Conservation (phyloP, 2,113 vertebrate species). For the Gambusia affinis region DNA sequence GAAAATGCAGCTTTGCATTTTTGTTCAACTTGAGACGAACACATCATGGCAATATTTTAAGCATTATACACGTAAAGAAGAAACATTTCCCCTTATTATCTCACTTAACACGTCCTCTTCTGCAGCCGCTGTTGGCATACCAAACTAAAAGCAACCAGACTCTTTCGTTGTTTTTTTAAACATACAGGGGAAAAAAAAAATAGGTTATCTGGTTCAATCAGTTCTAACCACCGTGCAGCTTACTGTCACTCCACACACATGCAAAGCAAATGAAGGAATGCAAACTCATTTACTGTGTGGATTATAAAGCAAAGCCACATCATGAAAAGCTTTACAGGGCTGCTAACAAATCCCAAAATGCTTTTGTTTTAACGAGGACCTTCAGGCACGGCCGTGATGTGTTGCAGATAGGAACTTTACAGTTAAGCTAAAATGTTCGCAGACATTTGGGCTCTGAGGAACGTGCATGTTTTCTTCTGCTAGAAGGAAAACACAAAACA, state of each 20-base stretch:
- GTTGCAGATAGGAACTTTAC: background rate
- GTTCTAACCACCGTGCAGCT: background rate
- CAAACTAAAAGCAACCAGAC: background rate
- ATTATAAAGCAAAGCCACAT: background rate
- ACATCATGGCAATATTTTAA: background rate
- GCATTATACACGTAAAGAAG: background rate
- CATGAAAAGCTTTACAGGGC: background rate
- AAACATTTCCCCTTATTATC: background rate
- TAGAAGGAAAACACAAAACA: background rate
- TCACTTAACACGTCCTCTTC: background rate
- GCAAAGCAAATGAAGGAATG: conserved; percentile 19
- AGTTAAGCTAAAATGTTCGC: background rate
- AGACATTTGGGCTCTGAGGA: background rate
- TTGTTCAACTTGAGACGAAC: background rate
- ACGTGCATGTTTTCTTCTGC: too few species aligned
- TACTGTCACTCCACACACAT: background rate
- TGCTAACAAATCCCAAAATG: background rate
- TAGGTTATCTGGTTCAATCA: background rate
- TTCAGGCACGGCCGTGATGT: background rate
- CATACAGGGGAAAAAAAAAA: too few species aligned
- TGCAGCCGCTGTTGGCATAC: background rate
- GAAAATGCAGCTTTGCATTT: background rate
- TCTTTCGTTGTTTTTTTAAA: background rate
- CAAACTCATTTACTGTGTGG: conserved; percentile 3
- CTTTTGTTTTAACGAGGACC: background rate